Conservation (phyloP, 2,888 invertebrate species). For the Aporophyla lueneburgensis region DNA sequence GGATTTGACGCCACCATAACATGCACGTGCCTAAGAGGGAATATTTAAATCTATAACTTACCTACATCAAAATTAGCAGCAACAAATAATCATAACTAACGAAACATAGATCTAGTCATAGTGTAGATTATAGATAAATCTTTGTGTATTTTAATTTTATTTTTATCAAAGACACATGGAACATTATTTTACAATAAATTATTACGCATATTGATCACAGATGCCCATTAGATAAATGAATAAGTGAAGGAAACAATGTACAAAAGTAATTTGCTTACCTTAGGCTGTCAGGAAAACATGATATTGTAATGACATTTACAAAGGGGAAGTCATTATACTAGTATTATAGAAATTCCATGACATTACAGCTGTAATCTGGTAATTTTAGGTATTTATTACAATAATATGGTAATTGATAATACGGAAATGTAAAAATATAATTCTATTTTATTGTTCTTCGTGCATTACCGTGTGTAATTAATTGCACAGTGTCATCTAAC, state of each 20-base stretch:
- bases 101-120: not conserved
- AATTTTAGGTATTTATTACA: constrained; percentile 57
- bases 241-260: constrained; percentile 57
- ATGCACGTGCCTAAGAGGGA: no score
- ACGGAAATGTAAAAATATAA: constrained; percentile 63
- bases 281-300: constrained; percentile 75
- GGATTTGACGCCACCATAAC: not conserved
- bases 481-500: constrained; percentile 9
- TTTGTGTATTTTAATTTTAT: not conserved
- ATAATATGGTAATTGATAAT: constrained; percentile 48
- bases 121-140: not conserved
- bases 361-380: constrained; percentile 45
- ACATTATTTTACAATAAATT: constrained; percentile 4
- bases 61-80: not conserved
- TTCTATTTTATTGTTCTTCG: constrained; percentile 40
- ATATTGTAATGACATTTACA: constrained; percentile 62
- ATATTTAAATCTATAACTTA: not conserved
- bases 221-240: constrained; percentile 44
- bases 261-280: constrained; percentile 60
- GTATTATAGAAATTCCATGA: constrained; percentile 61
- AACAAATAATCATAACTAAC: not conserved
- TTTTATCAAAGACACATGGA: not conserved
- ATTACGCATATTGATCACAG: constrained; percentile 43
- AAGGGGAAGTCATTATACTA: constrained; percentile 74
- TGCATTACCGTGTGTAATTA: constrained; percentile 34